phyloP scores from a whole-genome alignment of 1,140 invertebrate species.

The Ips nitidus region DNA sequence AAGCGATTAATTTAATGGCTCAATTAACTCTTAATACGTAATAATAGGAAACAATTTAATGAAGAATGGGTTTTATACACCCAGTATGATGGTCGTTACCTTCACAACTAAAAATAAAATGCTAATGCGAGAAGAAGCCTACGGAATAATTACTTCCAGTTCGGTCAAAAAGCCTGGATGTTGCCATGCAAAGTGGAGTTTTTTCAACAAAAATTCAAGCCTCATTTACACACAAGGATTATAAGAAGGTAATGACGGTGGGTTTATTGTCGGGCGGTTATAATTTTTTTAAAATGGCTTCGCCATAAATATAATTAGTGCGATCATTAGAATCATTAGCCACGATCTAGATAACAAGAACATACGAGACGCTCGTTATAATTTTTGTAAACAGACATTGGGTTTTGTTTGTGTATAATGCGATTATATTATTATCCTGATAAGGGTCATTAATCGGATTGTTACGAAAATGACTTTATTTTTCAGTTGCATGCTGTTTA shows the following conservation, averaged over 20 bases:
- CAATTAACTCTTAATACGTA: slow-evolving; percentile 14
- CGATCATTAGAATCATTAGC: slow-evolving; percentile 19
- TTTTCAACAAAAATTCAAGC: slow-evolving; percentile 10
- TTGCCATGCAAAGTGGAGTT: not conserved
- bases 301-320: slow-evolving; percentile 18
- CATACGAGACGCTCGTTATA: slow-evolving; percentile 16
- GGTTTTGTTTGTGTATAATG: slow-evolving; percentile 4
- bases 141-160: no score
- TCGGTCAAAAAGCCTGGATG: no score
- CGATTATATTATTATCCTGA: slow-evolving; percentile 6
- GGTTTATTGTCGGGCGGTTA: slow-evolving; percentile 1
- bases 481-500: not conserved
- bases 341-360: slow-evolving; percentile 16
- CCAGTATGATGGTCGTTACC: no score
- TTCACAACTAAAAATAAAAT: no score
- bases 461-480: slow-evolving; percentile 22
- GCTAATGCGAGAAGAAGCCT: no score
- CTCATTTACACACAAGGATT: slow-evolving; percentile 12
- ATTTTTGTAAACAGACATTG: slow-evolving; percentile 12
- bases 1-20: slow-evolving; percentile 25
- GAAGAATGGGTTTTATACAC: no score
- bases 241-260: not conserved
- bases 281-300: slow-evolving; percentile 11
- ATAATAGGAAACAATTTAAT: not conserved
- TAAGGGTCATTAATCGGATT: slow-evolving; percentile 21